Evolutionary conservation across 2,797 vertebrate species (phyloP).

Genomic region (Peromyscus eremicus): DNA sequence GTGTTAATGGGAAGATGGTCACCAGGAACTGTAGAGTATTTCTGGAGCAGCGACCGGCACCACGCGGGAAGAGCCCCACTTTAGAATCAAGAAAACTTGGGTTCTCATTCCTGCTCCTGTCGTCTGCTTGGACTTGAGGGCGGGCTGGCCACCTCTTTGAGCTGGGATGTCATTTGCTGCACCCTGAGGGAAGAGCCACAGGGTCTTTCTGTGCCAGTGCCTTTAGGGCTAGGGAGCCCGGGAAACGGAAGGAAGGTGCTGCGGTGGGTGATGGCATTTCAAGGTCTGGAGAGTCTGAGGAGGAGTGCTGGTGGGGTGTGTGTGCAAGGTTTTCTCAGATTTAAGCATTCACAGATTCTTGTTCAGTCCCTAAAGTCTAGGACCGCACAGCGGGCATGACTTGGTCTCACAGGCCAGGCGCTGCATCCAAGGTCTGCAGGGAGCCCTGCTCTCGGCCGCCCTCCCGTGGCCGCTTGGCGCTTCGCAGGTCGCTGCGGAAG

Average conservation of each 20-base stretch:
- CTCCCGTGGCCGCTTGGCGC: slow-evolving; percentile 71
- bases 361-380: neutral
- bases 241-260: neutral
- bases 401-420: neutral
- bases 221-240: neutral
- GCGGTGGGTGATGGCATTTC: neutral
- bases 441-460: slow-evolving; percentile 75
- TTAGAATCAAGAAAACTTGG: neutral
- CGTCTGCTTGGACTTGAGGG: neutral
- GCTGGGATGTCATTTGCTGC: neutral
- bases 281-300: neutral
- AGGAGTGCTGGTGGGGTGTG: neutral
- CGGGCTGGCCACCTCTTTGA: neutral
- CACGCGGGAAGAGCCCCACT: neutral
- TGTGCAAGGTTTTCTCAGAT: neutral
- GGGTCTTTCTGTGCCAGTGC: neutral
- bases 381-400: neutral
- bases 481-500: neutral
- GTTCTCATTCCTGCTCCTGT: slow-evolving; percentile 7
- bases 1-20: neutral
- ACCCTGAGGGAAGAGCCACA: neutral
- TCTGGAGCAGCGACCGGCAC: neutral
- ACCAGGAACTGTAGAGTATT: neutral
- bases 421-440: neutral
- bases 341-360: neutral